Percentiles rank a stretch among this genome's conserved stretches.
phyloP scores from a whole-genome alignment of 2,888 invertebrate genomes.

The Drosophila mayaguana region DNA sequence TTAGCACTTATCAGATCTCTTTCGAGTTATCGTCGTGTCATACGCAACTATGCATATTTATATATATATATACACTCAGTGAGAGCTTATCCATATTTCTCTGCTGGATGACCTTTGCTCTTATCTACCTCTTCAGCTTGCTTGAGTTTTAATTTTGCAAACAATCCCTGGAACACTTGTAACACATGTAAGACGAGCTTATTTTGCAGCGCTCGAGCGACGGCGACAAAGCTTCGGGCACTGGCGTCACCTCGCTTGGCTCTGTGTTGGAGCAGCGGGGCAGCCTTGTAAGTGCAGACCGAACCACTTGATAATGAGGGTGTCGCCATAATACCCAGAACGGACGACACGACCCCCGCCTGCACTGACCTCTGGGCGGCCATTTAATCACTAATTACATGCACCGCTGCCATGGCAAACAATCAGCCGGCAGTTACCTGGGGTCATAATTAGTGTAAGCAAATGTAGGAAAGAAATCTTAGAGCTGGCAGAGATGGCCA shows the following conservation, averaged over 20 bases:
- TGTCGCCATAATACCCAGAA: slow-evolving; percentile 56
- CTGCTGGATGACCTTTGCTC: neutral
- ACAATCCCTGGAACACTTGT: slow-evolving; percentile 25
- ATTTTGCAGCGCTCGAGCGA: neutral
- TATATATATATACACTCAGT: neutral
- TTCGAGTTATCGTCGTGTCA: neutral
- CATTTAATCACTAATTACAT: slow-evolving; percentile 80
- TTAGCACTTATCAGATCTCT: neutral
- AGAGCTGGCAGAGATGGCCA: slow-evolving; percentile 32
- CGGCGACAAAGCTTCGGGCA: slow-evolving; percentile 9
- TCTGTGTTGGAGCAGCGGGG: slow-evolving; percentile 54
- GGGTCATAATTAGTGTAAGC: slow-evolving; percentile 81
- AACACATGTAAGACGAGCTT: slow-evolving; percentile 24
- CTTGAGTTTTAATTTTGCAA: neutral
- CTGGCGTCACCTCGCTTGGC: slow-evolving; percentile 25
- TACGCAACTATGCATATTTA: neutral
- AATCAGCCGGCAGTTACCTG: slow-evolving; percentile 66
- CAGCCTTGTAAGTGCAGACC: slow-evolving; percentile 43
- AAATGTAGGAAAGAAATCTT: slow-evolving; percentile 76
- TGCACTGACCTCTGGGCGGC: slow-evolving; percentile 71
- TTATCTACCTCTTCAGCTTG: neutral
- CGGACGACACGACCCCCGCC: slow-evolving; percentile 34
- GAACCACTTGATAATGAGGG: slow-evolving; percentile 74
- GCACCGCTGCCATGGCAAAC: slow-evolving; percentile 67
- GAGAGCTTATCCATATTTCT: neutral